phyloP scores from a whole-genome alignment of 2,888 invertebrate species.

The Watsonalla cultraria region DNA sequence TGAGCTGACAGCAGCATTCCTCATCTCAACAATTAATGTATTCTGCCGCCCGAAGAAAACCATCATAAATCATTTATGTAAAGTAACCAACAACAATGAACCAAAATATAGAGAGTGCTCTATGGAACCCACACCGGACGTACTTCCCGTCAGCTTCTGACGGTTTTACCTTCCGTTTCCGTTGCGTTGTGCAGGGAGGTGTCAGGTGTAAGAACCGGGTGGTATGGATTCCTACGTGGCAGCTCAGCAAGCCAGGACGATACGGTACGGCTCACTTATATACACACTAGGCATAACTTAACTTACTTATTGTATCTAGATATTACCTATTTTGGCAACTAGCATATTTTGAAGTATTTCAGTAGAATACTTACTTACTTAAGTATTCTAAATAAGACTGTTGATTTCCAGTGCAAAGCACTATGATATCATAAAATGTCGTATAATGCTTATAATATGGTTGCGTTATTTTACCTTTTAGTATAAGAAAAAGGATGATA shows the following conservation, averaged over 20 bases:
- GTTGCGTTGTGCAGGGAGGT: constrained; percentile 18
- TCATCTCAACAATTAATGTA: constrained; percentile 1
- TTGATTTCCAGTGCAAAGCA: too few species aligned
- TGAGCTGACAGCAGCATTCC: background rate
- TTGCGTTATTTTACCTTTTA: too few species aligned
- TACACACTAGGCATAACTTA: too few species aligned
- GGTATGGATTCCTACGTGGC: background rate
- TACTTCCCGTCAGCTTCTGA: constrained; percentile 52
- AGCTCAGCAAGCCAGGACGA: background rate
- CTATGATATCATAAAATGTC: too few species aligned
- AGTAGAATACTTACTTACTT: too few species aligned
- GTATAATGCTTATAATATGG: too few species aligned
- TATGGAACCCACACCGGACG: constrained; percentile 48
- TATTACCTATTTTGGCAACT: too few species aligned
- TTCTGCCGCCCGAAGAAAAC: constrained; percentile 33
- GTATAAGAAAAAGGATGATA: too few species aligned
- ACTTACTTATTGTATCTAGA: too few species aligned
- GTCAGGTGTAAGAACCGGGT: background rate
- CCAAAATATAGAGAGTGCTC: constrained; percentile 52
- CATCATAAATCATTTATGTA: constrained; percentile 61
- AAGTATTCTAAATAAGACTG: too few species aligned
- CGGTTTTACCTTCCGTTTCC: constrained; percentile 53
- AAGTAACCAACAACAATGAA: constrained; percentile 57
- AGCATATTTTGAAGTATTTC: too few species aligned
- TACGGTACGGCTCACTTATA: background rate